phyloP scores from a whole-genome alignment of 2,113 vertebrate species.

The Oryzias woworae region DNA sequence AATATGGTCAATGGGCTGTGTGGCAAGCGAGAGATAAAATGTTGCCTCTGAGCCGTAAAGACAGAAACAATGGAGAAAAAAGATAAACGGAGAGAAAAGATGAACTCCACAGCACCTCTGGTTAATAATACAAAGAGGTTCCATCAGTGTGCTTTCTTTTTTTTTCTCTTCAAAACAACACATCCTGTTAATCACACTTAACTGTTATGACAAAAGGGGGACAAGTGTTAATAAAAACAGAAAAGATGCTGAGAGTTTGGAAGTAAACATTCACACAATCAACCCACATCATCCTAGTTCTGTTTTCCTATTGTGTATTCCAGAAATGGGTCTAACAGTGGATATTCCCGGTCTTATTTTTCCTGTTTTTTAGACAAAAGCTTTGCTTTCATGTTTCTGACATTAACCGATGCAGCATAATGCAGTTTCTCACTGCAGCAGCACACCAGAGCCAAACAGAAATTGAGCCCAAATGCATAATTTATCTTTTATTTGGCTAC shows the following conservation, averaged over 20 bases:
- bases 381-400: not conserved
- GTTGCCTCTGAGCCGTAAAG: constrained; percentile 35
- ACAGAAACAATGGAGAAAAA: constrained; percentile 43
- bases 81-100: constrained; percentile 43
- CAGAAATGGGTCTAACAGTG: not conserved
- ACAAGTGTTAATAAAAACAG: constrained; percentile 16
- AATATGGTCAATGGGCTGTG: constrained; percentile 50
- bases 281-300: no score
- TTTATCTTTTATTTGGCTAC: constrained; percentile 55
- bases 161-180: constrained; percentile 34
- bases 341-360: not conserved
- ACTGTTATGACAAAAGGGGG: constrained; percentile 32
- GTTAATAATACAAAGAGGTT: constrained; percentile 38
- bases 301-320: constrained; percentile 7
- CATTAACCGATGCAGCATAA: constrained; percentile 35
- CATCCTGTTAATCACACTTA: constrained; percentile 62
- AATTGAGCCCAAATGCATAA: constrained; percentile 46
- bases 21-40: constrained; percentile 47
- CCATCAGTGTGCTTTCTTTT: constrained; percentile 13
- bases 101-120: constrained; percentile 29
- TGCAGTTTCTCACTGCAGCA: constrained; percentile 34
- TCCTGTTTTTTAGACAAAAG: not conserved
- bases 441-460: constrained; percentile 20
- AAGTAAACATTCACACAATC: constrained; percentile 28
- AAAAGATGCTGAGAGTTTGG: constrained; percentile 34